Percentiles rank a stretch among this genome's conserved stretches.
phyloP scores from a whole-genome alignment of 2,797 vertebrate genomes.

The Lithobates sylvaticus region DNA sequence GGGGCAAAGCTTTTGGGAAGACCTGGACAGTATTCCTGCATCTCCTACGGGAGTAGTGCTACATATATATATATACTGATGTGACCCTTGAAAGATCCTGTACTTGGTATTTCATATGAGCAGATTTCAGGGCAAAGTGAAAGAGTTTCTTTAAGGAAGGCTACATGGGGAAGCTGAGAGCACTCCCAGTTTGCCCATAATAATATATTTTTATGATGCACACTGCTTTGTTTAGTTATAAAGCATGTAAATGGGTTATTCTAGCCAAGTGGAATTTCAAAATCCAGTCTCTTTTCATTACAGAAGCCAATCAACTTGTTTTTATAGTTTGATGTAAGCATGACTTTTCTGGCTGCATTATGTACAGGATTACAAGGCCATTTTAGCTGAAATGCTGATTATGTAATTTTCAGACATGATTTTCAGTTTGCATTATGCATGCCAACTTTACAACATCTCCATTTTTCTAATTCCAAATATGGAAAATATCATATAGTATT shows the following conservation, averaged over 20 bases:
- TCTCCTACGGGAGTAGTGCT: no score
- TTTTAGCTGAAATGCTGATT: background rate
- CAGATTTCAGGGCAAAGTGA: no score
- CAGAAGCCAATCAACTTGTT: constrained; percentile 4
- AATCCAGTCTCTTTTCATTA: constrained; percentile 3
- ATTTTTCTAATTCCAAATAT: background rate
- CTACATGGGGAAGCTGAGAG: background rate
- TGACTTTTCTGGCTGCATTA: background rate
- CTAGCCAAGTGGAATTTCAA: background rate
- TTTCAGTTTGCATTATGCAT: background rate
- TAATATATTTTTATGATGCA: background rate
- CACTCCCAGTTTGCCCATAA: constrained; percentile 13
- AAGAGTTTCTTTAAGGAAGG: no score
- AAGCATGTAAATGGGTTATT: background rate
- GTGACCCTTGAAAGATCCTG: no score
- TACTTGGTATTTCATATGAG: no score
- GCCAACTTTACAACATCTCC: background rate
- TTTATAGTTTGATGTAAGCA: constrained; percentile 1
- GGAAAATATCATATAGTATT: background rate
- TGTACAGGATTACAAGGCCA: background rate
- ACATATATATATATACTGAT: no score
- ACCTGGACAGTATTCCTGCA: no score
- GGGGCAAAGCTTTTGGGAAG: no score
- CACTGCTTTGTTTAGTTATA: background rate
- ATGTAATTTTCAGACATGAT: background rate